Conservation (phyloP, 2,888 invertebrate genomes). For the Ametastegia equiseti region DNA sequence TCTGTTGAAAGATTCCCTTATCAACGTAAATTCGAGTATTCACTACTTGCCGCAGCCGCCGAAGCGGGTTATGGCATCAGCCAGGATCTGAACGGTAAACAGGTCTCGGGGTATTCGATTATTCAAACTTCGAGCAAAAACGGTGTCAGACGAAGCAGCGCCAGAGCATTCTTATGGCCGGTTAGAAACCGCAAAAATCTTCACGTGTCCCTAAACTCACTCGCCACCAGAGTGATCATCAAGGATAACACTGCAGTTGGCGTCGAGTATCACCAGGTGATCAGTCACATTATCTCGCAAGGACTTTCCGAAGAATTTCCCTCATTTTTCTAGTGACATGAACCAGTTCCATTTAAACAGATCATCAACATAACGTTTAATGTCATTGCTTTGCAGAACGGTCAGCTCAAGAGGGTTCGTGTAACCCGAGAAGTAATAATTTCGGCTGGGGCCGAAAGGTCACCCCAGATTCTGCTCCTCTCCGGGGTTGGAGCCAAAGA, state of each 20-base stretch:
- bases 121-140: neutral
- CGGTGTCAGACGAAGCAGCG: neutral
- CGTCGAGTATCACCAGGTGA: constrained; percentile 58
- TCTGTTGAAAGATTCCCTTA: neutral
- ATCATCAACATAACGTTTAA: too few relatives aligned
- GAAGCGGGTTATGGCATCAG: constrained; percentile 59
- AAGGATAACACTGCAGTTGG: neutral
- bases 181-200: neutral
- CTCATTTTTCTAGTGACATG: too few relatives aligned
- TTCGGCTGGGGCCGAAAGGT: constrained; percentile 82
- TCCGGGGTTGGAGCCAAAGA: constrained; percentile 83
- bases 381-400: constrained; percentile 57
- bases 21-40: neutral
- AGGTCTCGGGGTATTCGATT: neutral
- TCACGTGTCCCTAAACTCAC: constrained; percentile 67
- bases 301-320: too few relatives aligned
- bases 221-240: neutral
- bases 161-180: neutral
- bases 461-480: constrained; percentile 82
- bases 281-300: too few relatives aligned
- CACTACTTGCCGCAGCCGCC: constrained; percentile 71
- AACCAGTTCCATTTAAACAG: too few relatives aligned
- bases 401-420: constrained; percentile 50
- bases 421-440: constrained; percentile 77
- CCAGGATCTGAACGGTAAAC: neutral